Conservation (phyloP, 2,797 vertebrate species). For the Agapornis canus region DNA sequence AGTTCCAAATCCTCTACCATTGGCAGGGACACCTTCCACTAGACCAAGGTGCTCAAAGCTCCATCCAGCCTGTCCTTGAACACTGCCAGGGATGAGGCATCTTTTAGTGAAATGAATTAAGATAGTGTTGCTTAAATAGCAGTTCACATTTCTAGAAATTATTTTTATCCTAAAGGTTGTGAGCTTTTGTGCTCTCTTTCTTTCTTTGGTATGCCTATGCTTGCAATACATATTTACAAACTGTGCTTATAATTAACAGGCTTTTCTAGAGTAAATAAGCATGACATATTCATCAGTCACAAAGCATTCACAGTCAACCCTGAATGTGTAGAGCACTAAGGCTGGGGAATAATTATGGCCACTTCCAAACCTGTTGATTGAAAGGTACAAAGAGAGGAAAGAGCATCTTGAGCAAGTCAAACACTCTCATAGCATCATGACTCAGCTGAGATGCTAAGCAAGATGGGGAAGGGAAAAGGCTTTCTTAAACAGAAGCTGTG, state of each 20-base stretch:
- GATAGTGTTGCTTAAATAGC: neutral
- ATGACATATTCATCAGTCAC: neutral
- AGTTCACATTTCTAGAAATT: neutral
- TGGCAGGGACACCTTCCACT: neutral
- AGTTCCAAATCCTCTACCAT: neutral
- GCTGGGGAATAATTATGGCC: neutral
- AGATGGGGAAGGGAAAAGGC: neutral
- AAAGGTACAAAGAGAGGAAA: neutral
- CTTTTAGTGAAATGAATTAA: neutral
- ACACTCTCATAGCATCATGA: neutral
- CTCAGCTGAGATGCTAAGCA: neutral
- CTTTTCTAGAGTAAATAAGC: neutral
- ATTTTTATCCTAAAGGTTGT: neutral
- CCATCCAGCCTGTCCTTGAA: neutral
- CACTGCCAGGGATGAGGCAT: neutral
- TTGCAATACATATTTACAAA: neutral
- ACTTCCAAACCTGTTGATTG: neutral
- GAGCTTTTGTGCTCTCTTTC: accelerated
- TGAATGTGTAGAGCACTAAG: neutral
- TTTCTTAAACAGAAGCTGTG: neutral
- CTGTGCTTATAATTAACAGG: neutral
- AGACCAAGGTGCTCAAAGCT: neutral
- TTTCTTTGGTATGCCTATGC: neutral
- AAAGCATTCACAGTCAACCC: neutral
- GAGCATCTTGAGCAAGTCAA: neutral